A percentile compares a stretch with the other conserved stretches of the same genome.
Evolutionary conservation across 2,888 invertebrate genomes (phyloP).

Genomic region (Agrotis segetum): DNA sequence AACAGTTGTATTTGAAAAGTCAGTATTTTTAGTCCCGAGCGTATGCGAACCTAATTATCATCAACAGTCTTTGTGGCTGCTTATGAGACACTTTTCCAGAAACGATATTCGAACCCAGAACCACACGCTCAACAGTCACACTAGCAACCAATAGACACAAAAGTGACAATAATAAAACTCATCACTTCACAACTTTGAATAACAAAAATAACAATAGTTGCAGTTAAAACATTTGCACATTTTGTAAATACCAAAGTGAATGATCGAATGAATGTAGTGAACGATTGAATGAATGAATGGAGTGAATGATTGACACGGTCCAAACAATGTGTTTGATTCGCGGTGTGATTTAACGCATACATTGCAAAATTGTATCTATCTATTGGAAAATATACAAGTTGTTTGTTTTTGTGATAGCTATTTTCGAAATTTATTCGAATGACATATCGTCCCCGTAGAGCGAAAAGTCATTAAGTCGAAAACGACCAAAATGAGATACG

Average conservation of each 20-base stretch:
- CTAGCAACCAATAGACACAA: not conserved
- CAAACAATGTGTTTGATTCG: constrained; percentile 14
- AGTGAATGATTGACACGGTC: constrained; percentile 6
- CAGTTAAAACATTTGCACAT: constrained; percentile 17
- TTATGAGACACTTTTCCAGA: too few relatives aligned
- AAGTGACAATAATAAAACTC: not conserved
- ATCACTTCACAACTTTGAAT: not conserved
- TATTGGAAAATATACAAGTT: constrained; percentile 3
- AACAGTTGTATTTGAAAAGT: too few relatives aligned
- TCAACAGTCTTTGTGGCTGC: too few relatives aligned
- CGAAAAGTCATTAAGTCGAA: too few relatives aligned
- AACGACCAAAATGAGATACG: too few relatives aligned
- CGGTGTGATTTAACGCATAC: not conserved
- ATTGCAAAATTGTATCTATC: not conserved
- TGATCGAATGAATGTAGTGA: not conserved
- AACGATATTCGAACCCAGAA: too few relatives aligned
- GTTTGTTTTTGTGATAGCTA: too few relatives aligned
- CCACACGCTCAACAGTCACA: not conserved
- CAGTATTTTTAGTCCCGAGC: too few relatives aligned
- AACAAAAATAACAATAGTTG: constrained; percentile 5
- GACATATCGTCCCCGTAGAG: too few relatives aligned
- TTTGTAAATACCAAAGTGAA: not conserved
- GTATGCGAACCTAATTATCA: too few relatives aligned
- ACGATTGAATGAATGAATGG: not conserved
- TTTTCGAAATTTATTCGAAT: too few relatives aligned